phyloP scores from a whole-genome alignment of 2,888 invertebrate genomes.

The Ceramica pisi region DNA sequence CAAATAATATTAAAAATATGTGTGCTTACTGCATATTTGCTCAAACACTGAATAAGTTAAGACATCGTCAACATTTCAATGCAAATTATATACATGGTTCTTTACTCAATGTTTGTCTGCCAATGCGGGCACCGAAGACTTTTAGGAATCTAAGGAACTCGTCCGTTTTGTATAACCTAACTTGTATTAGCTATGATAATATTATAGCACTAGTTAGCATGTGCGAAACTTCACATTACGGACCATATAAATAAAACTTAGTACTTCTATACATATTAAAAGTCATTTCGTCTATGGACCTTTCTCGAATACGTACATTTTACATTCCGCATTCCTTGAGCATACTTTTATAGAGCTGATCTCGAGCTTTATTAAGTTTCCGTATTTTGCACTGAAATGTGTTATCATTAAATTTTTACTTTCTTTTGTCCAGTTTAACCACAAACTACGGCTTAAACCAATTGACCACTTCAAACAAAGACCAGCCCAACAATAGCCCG shows the following conservation, averaged over 20 bases:
- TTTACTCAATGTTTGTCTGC: conserved; percentile 64
- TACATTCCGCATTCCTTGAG: neutral
- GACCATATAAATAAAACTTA: conserved; percentile 38
- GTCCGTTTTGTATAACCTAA: conserved; percentile 54
- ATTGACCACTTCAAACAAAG: conserved; percentile 71
- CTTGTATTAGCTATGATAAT: conserved; percentile 53
- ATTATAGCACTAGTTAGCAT: conserved; percentile 49
- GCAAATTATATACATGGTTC: conserved; percentile 69
- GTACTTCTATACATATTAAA: conserved; percentile 37
- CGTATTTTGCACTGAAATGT: neutral
- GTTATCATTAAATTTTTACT: too few relatives aligned
- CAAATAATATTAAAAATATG: conserved; percentile 68
- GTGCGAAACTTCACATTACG: conserved; percentile 60
- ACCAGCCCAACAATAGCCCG: conserved; percentile 62
- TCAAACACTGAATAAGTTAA: conserved; percentile 63
- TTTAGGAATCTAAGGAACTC: conserved; percentile 59
- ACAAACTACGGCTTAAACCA: conserved; percentile 26
- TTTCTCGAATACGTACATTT: conserved; percentile 9
- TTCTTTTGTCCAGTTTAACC: too few relatives aligned
- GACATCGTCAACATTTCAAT: conserved; percentile 68
- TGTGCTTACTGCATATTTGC: conserved; percentile 60
- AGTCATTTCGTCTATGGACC: conserved; percentile 15
- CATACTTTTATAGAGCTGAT: neutral
- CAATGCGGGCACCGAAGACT: conserved; percentile 53
- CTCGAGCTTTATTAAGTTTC: neutral